Percentiles rank a stretch among this genome's conserved stretches.
phyloP scores from a whole-genome alignment of 1,140 invertebrate species.

The Lepidurus packardi region DNA sequence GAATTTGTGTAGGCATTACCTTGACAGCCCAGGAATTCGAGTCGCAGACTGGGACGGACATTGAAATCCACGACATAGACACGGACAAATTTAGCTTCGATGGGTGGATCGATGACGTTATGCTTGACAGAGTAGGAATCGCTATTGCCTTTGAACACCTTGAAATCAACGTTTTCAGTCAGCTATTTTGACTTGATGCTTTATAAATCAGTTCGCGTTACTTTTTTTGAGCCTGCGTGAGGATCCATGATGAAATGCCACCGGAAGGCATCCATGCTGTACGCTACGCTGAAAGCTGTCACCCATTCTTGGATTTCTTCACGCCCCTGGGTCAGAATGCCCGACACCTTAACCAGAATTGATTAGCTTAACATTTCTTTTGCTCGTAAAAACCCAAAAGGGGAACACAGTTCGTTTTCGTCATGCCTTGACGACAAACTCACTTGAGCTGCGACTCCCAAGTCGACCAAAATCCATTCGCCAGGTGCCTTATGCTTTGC shows the following conservation, averaged over 20 bases:
- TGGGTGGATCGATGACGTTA: conserved; percentile 49
- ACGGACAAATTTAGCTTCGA: conserved; percentile 52
- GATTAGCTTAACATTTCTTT: background rate
- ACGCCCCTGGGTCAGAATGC: conserved; percentile 52
- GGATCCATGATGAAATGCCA: conserved; percentile 49
- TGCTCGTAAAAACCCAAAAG: conserved; percentile 16
- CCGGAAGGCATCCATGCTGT: conserved; percentile 51
- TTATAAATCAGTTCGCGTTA: background rate
- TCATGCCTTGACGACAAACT: conserved; percentile 33
- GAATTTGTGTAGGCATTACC: conserved; percentile 42
- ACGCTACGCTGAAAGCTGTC: conserved; percentile 49
- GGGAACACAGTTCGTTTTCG: background rate
- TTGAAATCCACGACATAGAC: conserved; percentile 52
- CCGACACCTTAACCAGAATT: conserved; percentile 46
- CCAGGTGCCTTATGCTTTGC: conserved; percentile 49
- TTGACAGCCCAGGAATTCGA: conserved; percentile 56
- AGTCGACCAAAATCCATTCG: conserved; percentile 53
- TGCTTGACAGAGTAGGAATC: conserved; percentile 50
- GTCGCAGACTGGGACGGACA: conserved; percentile 51
- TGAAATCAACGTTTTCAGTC: conserved; percentile 28
- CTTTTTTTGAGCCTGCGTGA: background rate
- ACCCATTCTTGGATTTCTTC: conserved; percentile 52
- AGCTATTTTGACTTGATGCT: background rate
- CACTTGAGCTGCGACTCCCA: conserved; percentile 50
- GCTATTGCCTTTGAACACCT: conserved; percentile 52